Evolutionary conservation across 2,113 vertebrate genomes (phyloP), one percentile per base, ranked within the genome.

Genomic region (Paradoxurus hermaphroditus): DNA sequence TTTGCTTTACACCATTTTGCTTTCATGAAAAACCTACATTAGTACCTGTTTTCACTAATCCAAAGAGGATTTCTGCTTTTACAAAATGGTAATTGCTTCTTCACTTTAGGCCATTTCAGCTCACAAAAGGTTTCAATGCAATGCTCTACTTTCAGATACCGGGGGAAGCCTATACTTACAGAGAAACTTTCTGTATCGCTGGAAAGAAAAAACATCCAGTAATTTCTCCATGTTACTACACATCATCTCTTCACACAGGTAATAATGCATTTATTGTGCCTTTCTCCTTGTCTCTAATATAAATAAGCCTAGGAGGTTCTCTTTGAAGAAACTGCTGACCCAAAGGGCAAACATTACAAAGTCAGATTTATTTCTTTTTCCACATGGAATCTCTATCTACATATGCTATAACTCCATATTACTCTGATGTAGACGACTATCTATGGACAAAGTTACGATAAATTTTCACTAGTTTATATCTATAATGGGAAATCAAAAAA

Each of bases 291-390:
- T 12, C 86, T n/a, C n/a, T 63, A 86, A 79, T 36, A 91, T 73
- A 94, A 96, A 92, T 46, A 65, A 87, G 87, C 25, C 83, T 68
- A 63, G 8, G 63, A 78, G 27, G 73, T 56, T 96, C 36, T 86
- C 84, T 79, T 68, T 67, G 46, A 96, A 94, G 44, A 49, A 90
- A 73, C 36, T 67, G 4, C 67, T 77, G 56, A 72, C 31, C 78
- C 27, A 82, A 4, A 88, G 19, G 41, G 27, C 41, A 94, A 87
- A 34, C 56, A 59, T 2, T 91, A 6, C 8, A 93, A 94, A 96
- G 31, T 56, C 51, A 53, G 78, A 75, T 82, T 85, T 82, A n/a
- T 93, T 88, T 92, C 36, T 59, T 86, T 84, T 86, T 73, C 78
- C 73, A 96, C 65, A 49, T 41, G 16, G 6, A 56, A 34, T 65